Percentiles rank a stretch among this genome's conserved stretches.
These are phyloP conservation scores for Argya squamiceps DNA, from an alignment of 2,797 vertebrate species.

Conservation along the genomic window DNA sequence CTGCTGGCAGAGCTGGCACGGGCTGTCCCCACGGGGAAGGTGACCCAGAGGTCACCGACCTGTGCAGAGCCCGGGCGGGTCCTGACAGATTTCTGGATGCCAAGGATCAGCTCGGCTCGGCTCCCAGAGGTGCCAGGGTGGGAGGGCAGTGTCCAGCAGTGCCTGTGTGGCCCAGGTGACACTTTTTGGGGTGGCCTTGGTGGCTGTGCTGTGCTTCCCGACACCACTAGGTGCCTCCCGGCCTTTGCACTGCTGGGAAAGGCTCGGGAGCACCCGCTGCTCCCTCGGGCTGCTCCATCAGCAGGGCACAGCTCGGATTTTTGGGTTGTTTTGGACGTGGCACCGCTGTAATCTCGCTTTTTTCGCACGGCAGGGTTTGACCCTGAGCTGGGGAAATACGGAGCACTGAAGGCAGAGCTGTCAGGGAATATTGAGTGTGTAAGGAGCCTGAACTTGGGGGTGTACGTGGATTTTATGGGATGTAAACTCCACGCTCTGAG, in stretches of 20 bases:
- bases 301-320: background rate
- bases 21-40: fast-evolving
- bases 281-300: background rate
- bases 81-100: fast-evolving
- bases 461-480: background rate
- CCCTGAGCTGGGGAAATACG: background rate
- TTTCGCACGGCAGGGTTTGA: background rate
- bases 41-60: background rate
- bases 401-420: background rate
- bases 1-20: background rate
- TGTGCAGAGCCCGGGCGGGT: background rate
- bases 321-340: fast-evolving
- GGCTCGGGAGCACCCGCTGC: background rate
- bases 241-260: slow-evolving; percentile 40
- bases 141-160: background rate
- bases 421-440: background rate
- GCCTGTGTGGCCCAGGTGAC: background rate
- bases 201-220: slow-evolving; percentile 50
- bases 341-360: background rate
- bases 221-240: slow-evolving; percentile 52
- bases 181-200: slow-evolving; percentile 45
- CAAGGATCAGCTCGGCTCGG: fast-evolving
- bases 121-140: background rate
- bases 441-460: background rate
- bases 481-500: background rate